These are phyloP conservation scores for Acanthis flammea DNA, from an alignment of 2,797 vertebrate species.

Conservation along the genomic window DNA sequence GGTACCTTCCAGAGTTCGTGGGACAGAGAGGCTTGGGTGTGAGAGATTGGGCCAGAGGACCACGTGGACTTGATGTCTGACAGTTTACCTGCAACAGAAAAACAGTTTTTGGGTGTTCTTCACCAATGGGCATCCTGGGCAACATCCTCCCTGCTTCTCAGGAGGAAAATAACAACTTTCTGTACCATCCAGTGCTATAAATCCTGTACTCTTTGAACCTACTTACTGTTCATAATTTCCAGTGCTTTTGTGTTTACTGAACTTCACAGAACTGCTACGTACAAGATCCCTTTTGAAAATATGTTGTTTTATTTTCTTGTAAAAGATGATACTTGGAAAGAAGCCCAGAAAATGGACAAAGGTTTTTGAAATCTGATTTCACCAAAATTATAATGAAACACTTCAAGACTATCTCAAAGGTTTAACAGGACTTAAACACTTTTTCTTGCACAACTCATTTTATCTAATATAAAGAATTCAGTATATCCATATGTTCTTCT, in stretches of 20 bases:
- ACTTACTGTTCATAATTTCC: background rate
- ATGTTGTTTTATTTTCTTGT: accelerated
- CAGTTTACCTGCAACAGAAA: conserved; percentile 84
- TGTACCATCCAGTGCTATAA: background rate
- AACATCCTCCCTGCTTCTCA: background rate
- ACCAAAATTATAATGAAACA: background rate
- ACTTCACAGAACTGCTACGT: background rate
- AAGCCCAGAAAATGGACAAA: background rate
- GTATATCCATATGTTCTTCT: background rate
- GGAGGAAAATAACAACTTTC: background rate
- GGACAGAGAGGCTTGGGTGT: conserved; percentile 91
- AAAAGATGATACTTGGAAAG: background rate
- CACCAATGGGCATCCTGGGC: background rate
- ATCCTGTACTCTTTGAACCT: background rate
- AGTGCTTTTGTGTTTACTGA: background rate
- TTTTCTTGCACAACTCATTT: background rate
- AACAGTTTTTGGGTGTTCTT: background rate
- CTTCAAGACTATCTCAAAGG: background rate
- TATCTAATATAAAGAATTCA: background rate
- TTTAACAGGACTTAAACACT: background rate
- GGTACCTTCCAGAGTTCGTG: conserved; percentile 98
- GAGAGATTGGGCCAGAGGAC: conserved; percentile 92
- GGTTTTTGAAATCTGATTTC: background rate
- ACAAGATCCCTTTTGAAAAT: background rate
- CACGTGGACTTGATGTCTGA: conserved; percentile 96